These are phyloP conservation scores for Drosophila subpulchrella DNA, from an alignment of 1,140 invertebrate genomes.

Conservation along the genomic window DNA sequence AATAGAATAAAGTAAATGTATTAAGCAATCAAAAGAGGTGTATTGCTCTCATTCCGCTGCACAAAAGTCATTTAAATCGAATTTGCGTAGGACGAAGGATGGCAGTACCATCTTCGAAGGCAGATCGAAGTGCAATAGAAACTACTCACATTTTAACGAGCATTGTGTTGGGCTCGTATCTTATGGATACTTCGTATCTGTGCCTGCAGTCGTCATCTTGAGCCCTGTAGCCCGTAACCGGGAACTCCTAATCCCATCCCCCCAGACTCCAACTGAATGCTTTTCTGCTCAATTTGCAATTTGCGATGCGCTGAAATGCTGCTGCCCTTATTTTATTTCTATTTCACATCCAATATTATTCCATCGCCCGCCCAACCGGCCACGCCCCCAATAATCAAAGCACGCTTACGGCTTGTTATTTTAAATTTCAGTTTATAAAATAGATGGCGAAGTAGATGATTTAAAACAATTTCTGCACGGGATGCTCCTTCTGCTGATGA, in stretches of 20 bases:
- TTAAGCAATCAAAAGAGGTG: constrained; percentile 20
- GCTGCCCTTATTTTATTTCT: constrained; percentile 24
- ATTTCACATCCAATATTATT: constrained; percentile 8
- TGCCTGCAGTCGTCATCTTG: too few relatives aligned
- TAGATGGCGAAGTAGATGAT: constrained; percentile 56
- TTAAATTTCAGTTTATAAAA: constrained; percentile 72
- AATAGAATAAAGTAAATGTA: constrained; percentile 8
- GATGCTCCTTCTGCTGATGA: constrained; percentile 19
- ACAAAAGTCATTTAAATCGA: constrained; percentile 29
- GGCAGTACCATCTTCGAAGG: neutral
- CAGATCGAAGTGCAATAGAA: neutral
- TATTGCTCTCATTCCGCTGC: neutral
- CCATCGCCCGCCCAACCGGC: neutral
- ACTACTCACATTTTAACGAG: constrained; percentile 56
- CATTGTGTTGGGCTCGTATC: constrained; percentile 30
- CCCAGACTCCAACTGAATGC: neutral
- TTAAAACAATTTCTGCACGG: constrained; percentile 62
- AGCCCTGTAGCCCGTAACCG: too few relatives aligned
- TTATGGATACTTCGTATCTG: constrained; percentile 3
- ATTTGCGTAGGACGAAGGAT: neutral
- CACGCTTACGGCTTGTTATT: constrained; percentile 70
- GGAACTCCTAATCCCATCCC: too few relatives aligned
- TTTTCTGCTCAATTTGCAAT: constrained; percentile 66
- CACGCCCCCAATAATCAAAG: constrained; percentile 59
- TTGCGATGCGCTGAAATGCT: constrained; percentile 54